Evolutionary conservation across 2,888 invertebrate species (phyloP).

Genomic region (Muschampia plurimacula): DNA sequence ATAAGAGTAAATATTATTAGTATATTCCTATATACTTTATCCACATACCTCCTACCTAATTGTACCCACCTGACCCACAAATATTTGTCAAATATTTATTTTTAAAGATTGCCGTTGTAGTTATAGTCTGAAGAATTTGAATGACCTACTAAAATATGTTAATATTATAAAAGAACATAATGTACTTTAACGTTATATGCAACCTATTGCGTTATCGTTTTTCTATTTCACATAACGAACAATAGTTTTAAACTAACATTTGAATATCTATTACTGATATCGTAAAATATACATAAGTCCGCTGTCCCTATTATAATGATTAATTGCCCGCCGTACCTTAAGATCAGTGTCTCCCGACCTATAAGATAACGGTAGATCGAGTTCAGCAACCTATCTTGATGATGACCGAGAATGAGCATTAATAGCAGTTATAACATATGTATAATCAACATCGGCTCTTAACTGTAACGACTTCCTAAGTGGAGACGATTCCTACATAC

Average conservation of each 20-base stretch:
- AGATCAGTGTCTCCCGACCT: conserved; percentile 55
- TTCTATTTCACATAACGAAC: no score
- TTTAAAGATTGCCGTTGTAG: no score
- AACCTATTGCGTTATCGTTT: no score
- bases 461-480: conserved; percentile 66
- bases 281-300: conserved; percentile 11
- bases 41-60: no score
- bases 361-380: conserved; percentile 65
- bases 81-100: no score
- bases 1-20: no score
- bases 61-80: no score
- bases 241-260: not conserved
- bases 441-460: conserved; percentile 48
- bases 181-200: no score
- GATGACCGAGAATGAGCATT: conserved; percentile 67
- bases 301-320: conserved; percentile 36
- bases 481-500: conserved; percentile 62
- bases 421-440: conserved; percentile 63
- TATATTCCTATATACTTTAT: no score
- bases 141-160: no score
- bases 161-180: no score
- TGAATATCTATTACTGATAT: conserved; percentile 3
- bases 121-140: no score
- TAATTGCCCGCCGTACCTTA: conserved; percentile 45
- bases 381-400: conserved; percentile 62